Evolutionary conservation across 2,797 vertebrate species (phyloP).

Genomic region (Bufotes viridis): DNA sequence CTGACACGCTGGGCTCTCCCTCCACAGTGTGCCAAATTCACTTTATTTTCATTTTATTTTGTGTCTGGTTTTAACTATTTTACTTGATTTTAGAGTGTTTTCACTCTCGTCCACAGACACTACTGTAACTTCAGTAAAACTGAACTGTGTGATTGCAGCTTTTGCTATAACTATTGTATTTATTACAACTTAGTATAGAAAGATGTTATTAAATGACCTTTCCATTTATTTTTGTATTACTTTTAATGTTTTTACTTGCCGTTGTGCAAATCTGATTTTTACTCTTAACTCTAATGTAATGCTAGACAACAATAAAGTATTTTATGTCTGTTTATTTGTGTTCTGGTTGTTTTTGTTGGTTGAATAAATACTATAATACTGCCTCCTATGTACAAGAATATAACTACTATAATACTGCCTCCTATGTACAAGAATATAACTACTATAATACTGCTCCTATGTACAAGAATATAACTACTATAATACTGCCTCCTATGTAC

Average conservation of each 20-base stretch:
- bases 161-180: slow-evolving; percentile 88
- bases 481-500: too few species aligned
- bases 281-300: slow-evolving; percentile 75
- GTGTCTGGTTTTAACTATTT: not conserved
- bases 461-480: too few species aligned
- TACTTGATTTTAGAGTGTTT: slow-evolving; percentile 67
- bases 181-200: slow-evolving; percentile 88
- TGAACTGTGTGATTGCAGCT: slow-evolving; percentile 93
- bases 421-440: too few species aligned
- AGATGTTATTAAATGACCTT: slow-evolving; percentile 80
- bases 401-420: too few species aligned
- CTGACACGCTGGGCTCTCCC: slow-evolving; percentile 72
- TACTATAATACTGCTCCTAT: too few species aligned
- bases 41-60: slow-evolving; percentile 66
- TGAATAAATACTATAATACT: too few species aligned
- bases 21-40: slow-evolving; percentile 87
- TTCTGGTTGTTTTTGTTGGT: not conserved
- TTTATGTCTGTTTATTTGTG: slow-evolving; percentile 63
- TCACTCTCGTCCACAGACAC: slow-evolving; percentile 85
- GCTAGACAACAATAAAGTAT: slow-evolving; percentile 79
- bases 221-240: slow-evolving; percentile 82
- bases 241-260: slow-evolving; percentile 82
- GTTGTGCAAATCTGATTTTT: slow-evolving; percentile 76
- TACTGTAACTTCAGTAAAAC: slow-evolving; percentile 96
- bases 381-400: too few species aligned